These are phyloP conservation scores for Lerista edwardsae DNA, from an alignment of 2,797 vertebrate genomes.

Conservation along the genomic window DNA sequence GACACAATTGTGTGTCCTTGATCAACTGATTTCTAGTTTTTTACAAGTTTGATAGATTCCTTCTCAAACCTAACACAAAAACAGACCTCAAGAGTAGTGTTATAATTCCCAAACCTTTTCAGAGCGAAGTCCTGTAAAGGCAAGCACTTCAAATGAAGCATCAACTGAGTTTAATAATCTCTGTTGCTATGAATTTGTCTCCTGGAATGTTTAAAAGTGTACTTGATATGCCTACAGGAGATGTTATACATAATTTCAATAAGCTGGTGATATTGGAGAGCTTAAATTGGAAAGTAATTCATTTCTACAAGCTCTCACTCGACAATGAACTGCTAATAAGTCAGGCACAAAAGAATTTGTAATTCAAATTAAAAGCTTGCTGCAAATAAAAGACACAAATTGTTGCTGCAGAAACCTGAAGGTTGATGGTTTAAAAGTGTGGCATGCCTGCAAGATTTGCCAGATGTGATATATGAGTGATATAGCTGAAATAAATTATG, in stretches of 20 bases:
- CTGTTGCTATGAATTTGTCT: constrained; percentile 26
- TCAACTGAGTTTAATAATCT: constrained; percentile 21
- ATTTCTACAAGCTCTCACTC: background rate
- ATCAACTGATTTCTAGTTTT: background rate
- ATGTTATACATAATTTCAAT: constrained; percentile 34
- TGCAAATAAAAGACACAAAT: constrained; percentile 32
- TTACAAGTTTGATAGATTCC: background rate
- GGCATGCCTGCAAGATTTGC: constrained; percentile 14
- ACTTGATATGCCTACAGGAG: constrained; percentile 25
- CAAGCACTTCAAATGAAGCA: constrained; percentile 43
- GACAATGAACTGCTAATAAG: constrained; percentile 46
- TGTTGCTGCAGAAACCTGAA: constrained; percentile 37
- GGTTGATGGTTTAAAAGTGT: constrained; percentile 25
- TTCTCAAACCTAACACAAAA: background rate
- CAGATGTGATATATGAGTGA: constrained; percentile 31
- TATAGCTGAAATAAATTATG: constrained; percentile 38
- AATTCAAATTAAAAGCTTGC: constrained; percentile 53
- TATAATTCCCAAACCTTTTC: constrained; percentile 13
- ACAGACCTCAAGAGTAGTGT: background rate
- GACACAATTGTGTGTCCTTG: background rate
- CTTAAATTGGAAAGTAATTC: constrained; percentile 34
- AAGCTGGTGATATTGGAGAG: background rate
- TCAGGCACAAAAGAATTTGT: constrained; percentile 36
- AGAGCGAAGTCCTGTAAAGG: background rate
- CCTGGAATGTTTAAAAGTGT: constrained; percentile 32